A percentile compares a stretch with the other conserved stretches of the same genome.
Evolutionary conservation across 2,113 vertebrate species (phyloP).

Genomic region (Neogobius melanostomus): DNA sequence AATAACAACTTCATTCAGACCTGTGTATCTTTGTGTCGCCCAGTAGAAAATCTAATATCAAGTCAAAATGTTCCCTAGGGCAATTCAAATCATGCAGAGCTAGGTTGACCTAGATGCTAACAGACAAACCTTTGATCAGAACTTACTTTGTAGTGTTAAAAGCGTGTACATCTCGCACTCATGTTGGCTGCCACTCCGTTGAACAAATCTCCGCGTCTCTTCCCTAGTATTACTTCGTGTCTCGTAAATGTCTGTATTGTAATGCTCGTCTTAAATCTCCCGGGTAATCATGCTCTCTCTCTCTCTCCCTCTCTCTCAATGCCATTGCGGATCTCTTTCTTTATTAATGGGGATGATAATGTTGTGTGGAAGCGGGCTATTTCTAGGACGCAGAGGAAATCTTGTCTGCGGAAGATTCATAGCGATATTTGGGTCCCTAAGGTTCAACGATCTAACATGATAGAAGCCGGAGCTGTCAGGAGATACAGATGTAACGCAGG

Average conservation of each 20-base stretch:
- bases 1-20: no score
- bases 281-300: conserved; percentile 57
- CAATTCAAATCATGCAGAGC: background rate
- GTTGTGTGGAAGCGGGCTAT: conserved; percentile 36
- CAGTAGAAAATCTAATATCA: background rate
- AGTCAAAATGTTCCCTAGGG: background rate
- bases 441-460: conserved; percentile 29
- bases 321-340: conserved; percentile 48
- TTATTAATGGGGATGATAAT: conserved; percentile 63
- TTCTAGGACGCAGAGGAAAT: conserved; percentile 52
- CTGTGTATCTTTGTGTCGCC: background rate
- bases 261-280: conserved; percentile 53
- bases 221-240: conserved; percentile 12
- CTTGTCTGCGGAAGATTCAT: conserved; percentile 40
- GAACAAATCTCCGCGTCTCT: background rate
- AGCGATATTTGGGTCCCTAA: conserved; percentile 37
- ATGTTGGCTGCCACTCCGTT: background rate
- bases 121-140: conserved; percentile 7
- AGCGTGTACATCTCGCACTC: background rate
- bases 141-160: background rate
- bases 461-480: conserved; percentile 17
- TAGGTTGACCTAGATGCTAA: background rate
- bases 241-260: conserved; percentile 32
- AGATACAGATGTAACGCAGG: conserved; percentile 32
- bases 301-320: conserved; percentile 39